Conservation (phyloP, 92 coral and sea anemone genomes). For the Blastomussa wellsi region DNA sequence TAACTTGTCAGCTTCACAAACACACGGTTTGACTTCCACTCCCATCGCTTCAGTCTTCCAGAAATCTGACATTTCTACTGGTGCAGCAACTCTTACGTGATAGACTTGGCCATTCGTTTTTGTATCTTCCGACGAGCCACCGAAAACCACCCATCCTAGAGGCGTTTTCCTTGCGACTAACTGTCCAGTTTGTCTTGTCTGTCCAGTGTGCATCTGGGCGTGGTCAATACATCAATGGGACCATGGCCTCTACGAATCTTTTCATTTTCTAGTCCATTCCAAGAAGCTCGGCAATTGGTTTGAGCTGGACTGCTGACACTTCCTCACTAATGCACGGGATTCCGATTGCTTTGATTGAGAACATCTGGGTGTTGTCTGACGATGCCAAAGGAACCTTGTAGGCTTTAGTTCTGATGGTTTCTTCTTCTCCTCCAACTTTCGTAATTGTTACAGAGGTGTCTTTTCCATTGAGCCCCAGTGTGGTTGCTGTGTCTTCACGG, state of each 20-base stretch:
- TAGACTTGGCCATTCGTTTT: conserved; percentile 6
- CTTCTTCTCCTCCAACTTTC: conserved; percentile 72
- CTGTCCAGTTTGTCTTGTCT: conserved; percentile 28
- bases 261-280: conserved; percentile 25
- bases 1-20: conserved; percentile 64
- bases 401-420: conserved; percentile 4
- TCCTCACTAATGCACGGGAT: conserved; percentile 30
- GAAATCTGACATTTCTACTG: conserved; percentile 47
- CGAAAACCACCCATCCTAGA: conserved; percentile 47
- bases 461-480: conserved; percentile 43
- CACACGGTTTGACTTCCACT: conserved; percentile 48
- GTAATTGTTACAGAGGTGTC: conserved; percentile 43
- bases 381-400: background rate
- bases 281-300: conserved; percentile 17
- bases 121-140: conserved; percentile 1
- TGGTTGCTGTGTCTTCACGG: conserved; percentile 47
- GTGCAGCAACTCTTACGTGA: conserved; percentile 45
- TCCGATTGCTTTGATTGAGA: conserved; percentile 24
- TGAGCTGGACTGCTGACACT: conserved; percentile 25
- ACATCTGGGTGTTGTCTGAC: background rate
- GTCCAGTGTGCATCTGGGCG: conserved; percentile 59
- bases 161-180: conserved; percentile 58
- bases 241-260: conserved; percentile 38
- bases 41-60: conserved; percentile 58
- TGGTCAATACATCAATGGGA: conserved; percentile 41